Conservation (phyloP, 2,113 vertebrate genomes). For the Callospermophilus lateralis region DNA sequence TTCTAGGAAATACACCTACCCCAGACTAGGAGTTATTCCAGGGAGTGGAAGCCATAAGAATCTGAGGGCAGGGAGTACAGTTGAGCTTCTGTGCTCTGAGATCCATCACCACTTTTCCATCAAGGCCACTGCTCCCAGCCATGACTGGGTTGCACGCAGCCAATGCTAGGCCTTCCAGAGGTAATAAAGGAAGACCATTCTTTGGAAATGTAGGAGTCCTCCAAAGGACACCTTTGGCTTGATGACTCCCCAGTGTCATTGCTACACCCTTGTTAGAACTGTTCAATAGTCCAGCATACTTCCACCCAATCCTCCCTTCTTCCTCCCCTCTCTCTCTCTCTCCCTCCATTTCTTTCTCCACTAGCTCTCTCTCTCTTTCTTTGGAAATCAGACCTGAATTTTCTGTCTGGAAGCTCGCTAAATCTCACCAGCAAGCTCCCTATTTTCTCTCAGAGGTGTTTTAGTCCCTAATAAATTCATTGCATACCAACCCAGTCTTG, state of each 20-base stretch:
- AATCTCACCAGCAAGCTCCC: not conserved
- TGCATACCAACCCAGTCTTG: not conserved
- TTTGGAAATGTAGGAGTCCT: not conserved
- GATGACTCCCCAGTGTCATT: not conserved
- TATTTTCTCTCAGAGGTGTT: not conserved
- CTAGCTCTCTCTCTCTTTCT: no score
- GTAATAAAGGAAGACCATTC: not conserved
- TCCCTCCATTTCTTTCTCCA: no score
- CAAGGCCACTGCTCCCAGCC: not conserved
- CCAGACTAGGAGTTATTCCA: not conserved
- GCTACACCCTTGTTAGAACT: not conserved
- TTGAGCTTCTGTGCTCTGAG: not conserved
- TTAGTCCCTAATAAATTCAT: not conserved
- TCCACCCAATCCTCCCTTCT: fast-evolving
- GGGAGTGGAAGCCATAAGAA: not conserved
- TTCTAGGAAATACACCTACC: not conserved
- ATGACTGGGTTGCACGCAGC: no score
- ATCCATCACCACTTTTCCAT: not conserved
- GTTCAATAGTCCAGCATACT: no score
- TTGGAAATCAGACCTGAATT: not conserved
- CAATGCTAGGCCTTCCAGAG: not conserved
- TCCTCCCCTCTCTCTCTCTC: no score
- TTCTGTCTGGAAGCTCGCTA: not conserved
- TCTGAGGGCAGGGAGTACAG: not conserved
- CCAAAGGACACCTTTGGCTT: not conserved